Evolutionary conservation across 2,113 vertebrate genomes (phyloP).

Genomic region (Chascanopsetta lugubris): DNA sequence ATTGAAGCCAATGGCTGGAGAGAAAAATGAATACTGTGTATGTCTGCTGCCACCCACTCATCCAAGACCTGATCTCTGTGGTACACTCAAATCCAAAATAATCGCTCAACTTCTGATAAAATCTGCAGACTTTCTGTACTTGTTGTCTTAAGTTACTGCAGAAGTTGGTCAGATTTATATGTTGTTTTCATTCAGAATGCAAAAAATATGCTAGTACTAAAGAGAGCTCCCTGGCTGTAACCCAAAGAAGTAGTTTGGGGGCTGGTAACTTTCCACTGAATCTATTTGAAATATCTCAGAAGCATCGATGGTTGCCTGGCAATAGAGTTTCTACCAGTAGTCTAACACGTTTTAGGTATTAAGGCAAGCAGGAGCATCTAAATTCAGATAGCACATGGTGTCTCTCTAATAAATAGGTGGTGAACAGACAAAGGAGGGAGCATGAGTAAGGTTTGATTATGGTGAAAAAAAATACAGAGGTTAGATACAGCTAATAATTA

Average conservation of each 20-base stretch:
- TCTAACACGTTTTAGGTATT: not conserved
- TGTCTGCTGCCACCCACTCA: slow-evolving; percentile 64
- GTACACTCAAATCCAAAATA: slow-evolving; percentile 38
- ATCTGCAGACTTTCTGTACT: not conserved
- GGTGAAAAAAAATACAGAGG: too few relatives aligned
- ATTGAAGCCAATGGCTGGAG: slow-evolving; percentile 60
- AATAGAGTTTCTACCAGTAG: not conserved
- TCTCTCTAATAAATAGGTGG: not conserved
- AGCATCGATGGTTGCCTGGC: not conserved
- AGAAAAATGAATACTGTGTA: slow-evolving; percentile 57
- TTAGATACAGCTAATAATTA: too few relatives aligned
- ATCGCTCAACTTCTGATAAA: slow-evolving; percentile 28
- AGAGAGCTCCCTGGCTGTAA: not conserved
- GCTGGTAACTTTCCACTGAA: not conserved
- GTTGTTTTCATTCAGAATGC: not conserved
- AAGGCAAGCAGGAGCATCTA: not conserved
- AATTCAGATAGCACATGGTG: not conserved
- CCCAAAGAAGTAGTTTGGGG: too few relatives aligned
- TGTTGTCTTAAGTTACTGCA: slow-evolving; percentile 17
- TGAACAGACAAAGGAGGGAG: too few relatives aligned
- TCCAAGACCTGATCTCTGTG: slow-evolving; percentile 34
- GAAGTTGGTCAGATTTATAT: not conserved
- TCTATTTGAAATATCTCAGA: not conserved
- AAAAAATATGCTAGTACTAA: too few relatives aligned
- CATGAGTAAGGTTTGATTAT: too few relatives aligned